Evolutionary conservation across 1,140 invertebrate genomes (phyloP).

Genomic region (Cardiocondyla obscurior): DNA sequence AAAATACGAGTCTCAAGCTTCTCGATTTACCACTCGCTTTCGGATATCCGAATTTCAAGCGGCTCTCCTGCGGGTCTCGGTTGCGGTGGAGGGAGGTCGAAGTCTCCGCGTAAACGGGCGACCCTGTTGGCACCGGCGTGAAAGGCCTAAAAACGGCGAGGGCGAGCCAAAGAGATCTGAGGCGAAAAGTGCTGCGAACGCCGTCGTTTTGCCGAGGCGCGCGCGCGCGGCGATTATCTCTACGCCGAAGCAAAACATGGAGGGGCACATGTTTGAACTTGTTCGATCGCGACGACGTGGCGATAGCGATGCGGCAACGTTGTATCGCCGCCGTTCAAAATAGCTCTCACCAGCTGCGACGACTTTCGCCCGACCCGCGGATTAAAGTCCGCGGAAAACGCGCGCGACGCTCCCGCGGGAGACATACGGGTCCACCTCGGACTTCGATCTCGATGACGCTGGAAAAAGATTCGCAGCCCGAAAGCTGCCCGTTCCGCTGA

Average conservation of each 20-base stretch:
- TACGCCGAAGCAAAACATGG: conserved; percentile 49
- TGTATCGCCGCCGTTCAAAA: conserved; percentile 70
- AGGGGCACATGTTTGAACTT: conserved; percentile 72
- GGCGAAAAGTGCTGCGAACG: conserved; percentile 28
- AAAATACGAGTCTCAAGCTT: neutral
- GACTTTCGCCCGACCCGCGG: conserved; percentile 71
- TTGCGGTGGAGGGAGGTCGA: neutral
- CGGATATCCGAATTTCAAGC: neutral
- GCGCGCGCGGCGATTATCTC: conserved; percentile 54
- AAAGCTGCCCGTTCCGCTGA: neutral
- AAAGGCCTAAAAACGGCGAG: neutral
- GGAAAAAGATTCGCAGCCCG: neutral
- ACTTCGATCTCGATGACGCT: neutral
- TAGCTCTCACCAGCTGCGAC: conserved; percentile 71
- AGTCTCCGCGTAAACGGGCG: conserved; percentile 1
- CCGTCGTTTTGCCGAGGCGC: conserved; percentile 48
- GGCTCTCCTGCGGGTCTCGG: neutral
- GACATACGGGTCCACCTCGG: neutral
- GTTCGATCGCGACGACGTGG: conserved; percentile 15
- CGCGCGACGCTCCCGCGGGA: neutral
- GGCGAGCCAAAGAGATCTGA: neutral
- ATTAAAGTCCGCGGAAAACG: conserved; percentile 30
- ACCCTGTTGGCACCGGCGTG: neutral
- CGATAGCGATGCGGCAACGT: conserved; percentile 61
- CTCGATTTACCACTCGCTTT: neutral